Evolutionary conservation across 2,797 vertebrate species (phyloP), one percentile per base, ranked within the genome.

Genomic region (Acropternis orthonyx): DNA sequence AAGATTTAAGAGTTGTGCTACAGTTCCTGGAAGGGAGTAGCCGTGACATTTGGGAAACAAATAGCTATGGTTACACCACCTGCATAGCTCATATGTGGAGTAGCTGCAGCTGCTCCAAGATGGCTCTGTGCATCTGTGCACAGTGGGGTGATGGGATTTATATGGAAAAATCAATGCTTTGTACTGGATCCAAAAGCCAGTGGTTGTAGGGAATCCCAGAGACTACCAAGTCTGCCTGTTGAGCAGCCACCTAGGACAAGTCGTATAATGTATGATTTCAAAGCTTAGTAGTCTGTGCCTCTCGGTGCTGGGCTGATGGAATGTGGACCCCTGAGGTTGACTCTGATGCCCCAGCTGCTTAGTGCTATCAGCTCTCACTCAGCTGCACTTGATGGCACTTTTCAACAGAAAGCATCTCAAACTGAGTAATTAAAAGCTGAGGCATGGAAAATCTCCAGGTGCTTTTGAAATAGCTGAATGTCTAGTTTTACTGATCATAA

Each of bases 1-100:
- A 82, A 94, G 91, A 97, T 96, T 94, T 96, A 96, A 68, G 91
- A 76, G 89, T 71, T 62, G 44, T 61, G 52, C 28, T 68, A n/a
- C 44, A 36, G 55, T 75, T 91, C 93, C 94, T 95, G 92, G 94
- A 96, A 91, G 22, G 48, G 85, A 85, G 61, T 80, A 95, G 58
- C 81, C 84, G 43, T 69, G 91, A 61, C 48, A 83, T 88, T 94
- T 89, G 66, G 84, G 84, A 92, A 92, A 91, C 73, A 95, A 95
- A 92, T 65, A 87, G 37, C 80, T 58, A 41, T 9, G 46, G 67
- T 61, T 72, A 28, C 3, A 8, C 51, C 76, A 95, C 92, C 92
- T 93, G 91, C 63, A 80, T 52, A 82, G 55, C 71, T 94, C 88
- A 3, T 34, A 65, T 18, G 67, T 36, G 59, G 67, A 79, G 81